Base-by-base conservation (phyloP, 2,888 invertebrate genomes). In the Notodonta dromedarius region DNA sequence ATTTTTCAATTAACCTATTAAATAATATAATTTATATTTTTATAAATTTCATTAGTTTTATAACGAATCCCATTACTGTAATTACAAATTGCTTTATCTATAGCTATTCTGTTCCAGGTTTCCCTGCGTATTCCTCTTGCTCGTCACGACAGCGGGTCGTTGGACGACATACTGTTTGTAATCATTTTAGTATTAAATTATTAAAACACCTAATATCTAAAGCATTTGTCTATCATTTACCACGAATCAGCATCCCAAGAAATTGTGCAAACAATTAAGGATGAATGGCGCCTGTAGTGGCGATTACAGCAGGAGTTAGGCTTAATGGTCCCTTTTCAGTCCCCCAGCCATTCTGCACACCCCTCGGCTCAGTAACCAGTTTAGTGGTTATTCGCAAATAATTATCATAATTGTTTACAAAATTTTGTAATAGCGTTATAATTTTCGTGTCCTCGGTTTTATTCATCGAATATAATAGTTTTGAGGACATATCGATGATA, bases 261-360 rank as follows among this genome's bases (percentile, higher is more conserved):
- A 13, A 46, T 16, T 50, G 50, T 50, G 16, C 9, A 16, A 50
- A 16, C 16, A 6, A 14, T 50, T 46, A 16, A n/a, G 46, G 14
- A 48, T 56, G 55, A 59, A 35, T 35, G 58, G 58, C 61, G 46
- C 46, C 56, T 64, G 55, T 56, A 59, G 24, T 61, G 46, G 60
- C 66, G 62, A 73, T 73, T 70, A 56, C 60, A 44, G 56, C 57
- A 57, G 56, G 60, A 73, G 60, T 73, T 70, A 60, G 46, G 40
- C 55, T 46, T 69, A 73, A 69, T 73, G 66, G n/a, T 39, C 67
- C 54, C 60, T 73, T 73, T 58, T 66, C 8, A 50, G 6, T 16
- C 50, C 16, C 16, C 16, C 16, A 9, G 3, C 50, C 50, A 16
- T 14, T 3, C 48, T 48, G 4, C n/a, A 13, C 46, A 46, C 4